Percentiles rank a stretch among this genome's conserved stretches.
These are phyloP conservation scores for Holothuria glaberrima DNA, from an alignment of 35 echinoderm and acorn worm genomes.

Conservation along the genomic window DNA sequence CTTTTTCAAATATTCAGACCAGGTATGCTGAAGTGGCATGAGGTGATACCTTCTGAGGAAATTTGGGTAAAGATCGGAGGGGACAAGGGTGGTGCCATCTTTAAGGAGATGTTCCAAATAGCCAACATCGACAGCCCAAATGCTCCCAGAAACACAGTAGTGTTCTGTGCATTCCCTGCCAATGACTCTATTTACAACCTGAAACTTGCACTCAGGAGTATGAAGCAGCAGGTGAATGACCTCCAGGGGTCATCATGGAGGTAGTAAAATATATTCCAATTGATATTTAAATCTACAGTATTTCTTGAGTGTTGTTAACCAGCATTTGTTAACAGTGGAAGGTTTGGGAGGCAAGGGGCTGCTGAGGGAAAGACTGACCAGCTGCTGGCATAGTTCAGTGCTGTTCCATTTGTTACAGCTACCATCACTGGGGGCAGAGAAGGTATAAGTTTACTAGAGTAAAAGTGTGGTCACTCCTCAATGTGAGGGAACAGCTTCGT, in stretches of 20 bases:
- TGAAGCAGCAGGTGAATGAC: constrained; percentile 21
- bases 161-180: constrained; percentile 38
- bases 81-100: constrained; percentile 61
- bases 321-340: no score
- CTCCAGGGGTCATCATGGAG: constrained; percentile 35
- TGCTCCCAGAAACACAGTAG: constrained; percentile 42
- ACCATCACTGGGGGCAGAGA: no score
- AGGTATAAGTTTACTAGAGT: no score
- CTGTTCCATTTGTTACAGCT: no score
- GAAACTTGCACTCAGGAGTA: not conserved
- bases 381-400: no score
- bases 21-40: constrained; percentile 13
- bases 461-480: no score
- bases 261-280: not conserved
- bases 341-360: no score
- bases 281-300: no score
- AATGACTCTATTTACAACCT: not conserved
- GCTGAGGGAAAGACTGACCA: no score
- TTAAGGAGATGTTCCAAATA: constrained; percentile 76
- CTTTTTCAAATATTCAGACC: not conserved
- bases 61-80: constrained; percentile 75
- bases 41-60: constrained; percentile 58
- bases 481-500: no score
- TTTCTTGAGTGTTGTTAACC: no score
- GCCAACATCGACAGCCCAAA: constrained; percentile 61